These are phyloP conservation scores for Oscheius onirici DNA, from an alignment of 2,888 invertebrate species.

Conservation along the genomic window DNA sequence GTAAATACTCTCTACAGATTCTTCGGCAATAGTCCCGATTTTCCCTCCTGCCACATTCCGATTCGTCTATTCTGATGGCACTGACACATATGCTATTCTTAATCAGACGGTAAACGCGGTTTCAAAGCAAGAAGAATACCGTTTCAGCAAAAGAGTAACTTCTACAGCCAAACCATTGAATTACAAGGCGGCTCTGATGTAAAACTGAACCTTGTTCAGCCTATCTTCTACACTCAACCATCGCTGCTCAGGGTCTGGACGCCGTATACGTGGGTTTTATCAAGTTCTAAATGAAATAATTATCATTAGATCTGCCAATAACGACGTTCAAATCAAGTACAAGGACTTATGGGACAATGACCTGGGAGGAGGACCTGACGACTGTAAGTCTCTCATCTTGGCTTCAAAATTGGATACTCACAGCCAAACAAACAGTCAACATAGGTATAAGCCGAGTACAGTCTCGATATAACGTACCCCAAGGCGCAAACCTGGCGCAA, in stretches of 20 bases:
- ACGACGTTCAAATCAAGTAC: conserved; percentile 1
- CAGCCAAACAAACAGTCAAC: too few relatives aligned
- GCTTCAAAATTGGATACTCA: too few relatives aligned
- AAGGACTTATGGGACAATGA: background rate
- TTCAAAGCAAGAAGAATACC: background rate
- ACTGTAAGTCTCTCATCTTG: conserved; percentile 11
- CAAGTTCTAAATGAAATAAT: background rate
- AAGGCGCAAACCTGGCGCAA: too few relatives aligned
- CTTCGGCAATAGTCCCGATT: too few relatives aligned
- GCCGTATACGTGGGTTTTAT: background rate
- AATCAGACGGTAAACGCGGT: background rate
- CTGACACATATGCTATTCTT: background rate
- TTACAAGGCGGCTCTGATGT: background rate
- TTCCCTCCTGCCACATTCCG: too few relatives aligned
- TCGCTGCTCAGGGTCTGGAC: background rate
- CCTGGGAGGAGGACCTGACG: background rate
- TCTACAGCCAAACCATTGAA: background rate
- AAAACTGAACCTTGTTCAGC: background rate
- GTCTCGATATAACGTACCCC: too few relatives aligned
- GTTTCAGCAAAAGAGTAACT: background rate
- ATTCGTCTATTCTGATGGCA: background rate
- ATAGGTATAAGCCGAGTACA: too few relatives aligned
- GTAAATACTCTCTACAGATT: too few relatives aligned
- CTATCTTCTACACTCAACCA: background rate
- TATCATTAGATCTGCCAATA: background rate